Evolutionary conservation across 2,888 invertebrate species (phyloP).

Genomic region (Pristionchus japonicus): DNA sequence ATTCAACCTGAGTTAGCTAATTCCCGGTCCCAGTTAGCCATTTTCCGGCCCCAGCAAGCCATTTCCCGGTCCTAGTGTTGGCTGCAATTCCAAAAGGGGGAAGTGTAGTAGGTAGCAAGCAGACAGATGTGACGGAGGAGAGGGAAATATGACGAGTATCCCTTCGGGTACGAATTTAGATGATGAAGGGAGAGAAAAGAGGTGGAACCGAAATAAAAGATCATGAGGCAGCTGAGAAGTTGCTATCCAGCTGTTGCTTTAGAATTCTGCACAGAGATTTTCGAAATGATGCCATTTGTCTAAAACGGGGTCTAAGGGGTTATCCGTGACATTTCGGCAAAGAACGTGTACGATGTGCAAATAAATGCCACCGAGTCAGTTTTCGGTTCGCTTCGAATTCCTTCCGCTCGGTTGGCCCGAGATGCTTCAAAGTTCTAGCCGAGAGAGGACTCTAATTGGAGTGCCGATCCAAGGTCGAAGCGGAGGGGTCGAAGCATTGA

Average conservation of each 20-base stretch:
- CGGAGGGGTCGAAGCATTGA: not conserved
- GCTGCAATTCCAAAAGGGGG: not conserved
- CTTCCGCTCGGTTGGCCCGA: not conserved
- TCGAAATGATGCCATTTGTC: not conserved
- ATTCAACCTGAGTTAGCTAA: no score
- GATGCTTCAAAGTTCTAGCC: slow-evolving; percentile 21
- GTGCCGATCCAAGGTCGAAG: not conserved
- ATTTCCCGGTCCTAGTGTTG: not conserved
- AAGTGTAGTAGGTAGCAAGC: not conserved
- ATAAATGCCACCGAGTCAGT: not conserved
- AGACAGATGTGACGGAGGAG: not conserved
- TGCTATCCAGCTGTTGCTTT: not conserved
- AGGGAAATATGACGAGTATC: not conserved
- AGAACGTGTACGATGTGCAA: not conserved
- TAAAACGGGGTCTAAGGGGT: not conserved
- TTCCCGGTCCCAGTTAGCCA: not conserved
- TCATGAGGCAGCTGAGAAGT: not conserved
- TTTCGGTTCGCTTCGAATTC: not conserved
- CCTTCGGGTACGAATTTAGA: not conserved
- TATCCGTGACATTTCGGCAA: no score
- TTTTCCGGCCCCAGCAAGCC: no score
- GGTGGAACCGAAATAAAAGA: not conserved
- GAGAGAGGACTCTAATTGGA: not conserved
- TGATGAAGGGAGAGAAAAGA: not conserved
- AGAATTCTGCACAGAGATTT: no score